A percentile compares a stretch with the other conserved stretches of the same genome.
Conservation (phyloP, 2,888 invertebrate genomes). For the Oscheius sp. region DNA sequence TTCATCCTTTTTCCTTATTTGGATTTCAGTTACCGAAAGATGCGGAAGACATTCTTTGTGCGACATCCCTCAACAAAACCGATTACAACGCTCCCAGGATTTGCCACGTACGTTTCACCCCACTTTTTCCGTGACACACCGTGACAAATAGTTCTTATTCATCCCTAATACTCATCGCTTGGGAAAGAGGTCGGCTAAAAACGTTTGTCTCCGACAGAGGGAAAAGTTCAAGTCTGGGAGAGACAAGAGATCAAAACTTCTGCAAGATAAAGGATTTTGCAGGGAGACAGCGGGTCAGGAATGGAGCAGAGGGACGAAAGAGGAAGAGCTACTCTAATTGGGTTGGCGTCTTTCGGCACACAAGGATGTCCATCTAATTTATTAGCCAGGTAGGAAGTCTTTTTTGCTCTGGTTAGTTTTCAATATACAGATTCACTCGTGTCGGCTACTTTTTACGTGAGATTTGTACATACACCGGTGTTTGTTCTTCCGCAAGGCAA, state of each 20-base stretch:
- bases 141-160: not conserved
- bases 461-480: constrained; percentile 66
- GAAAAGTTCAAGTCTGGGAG: not conserved
- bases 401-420: not conserved
- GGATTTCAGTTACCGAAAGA: constrained; percentile 53
- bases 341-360: constrained; percentile 71
- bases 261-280: not conserved
- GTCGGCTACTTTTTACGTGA: constrained; percentile 59
- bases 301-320: constrained; percentile 62
- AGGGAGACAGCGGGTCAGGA: constrained; percentile 70
- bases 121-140: not conserved
- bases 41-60: constrained; percentile 66
- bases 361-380: constrained; percentile 70
- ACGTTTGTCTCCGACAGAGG: no score
- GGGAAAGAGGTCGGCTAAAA: not conserved
- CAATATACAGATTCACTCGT: constrained; percentile 61
- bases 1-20: not conserved
- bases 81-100: constrained; percentile 65
- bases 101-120: constrained; percentile 58
- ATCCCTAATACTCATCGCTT: not conserved
- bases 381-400: constrained; percentile 56
- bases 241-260: not conserved
- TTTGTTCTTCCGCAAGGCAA: constrained; percentile 55
- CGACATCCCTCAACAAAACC: constrained; percentile 61
- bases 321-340: constrained; percentile 60